Evolutionary conservation across 2,888 invertebrate species (phyloP).

Genomic region (Drosophila nigritarsus): DNA sequence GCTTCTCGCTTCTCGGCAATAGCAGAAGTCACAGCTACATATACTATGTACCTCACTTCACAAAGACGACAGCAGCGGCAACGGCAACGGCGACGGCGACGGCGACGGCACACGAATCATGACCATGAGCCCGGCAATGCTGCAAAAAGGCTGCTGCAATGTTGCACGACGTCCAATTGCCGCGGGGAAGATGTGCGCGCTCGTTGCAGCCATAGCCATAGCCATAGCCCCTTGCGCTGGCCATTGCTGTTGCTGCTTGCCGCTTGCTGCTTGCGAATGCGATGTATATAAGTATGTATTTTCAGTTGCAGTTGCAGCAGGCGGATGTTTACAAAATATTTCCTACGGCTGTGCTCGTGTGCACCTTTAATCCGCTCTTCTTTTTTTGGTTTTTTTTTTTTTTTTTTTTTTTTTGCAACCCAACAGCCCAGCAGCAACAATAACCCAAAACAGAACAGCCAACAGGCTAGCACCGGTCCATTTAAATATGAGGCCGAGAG

Average conservation of each 20-base stretch:
- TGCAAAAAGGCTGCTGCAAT: conserved; percentile 71
- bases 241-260: conserved; percentile 36
- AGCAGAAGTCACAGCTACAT: conserved; percentile 33
- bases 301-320: conserved; percentile 84
- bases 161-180: conserved; percentile 74
- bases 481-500: conserved; percentile 69
- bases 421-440: conserved; percentile 33
- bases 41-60: conserved; percentile 13
- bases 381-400: conserved; percentile 54
- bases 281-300: conserved; percentile 63
- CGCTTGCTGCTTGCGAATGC: conserved; percentile 28
- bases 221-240: conserved; percentile 54
- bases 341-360: conserved; percentile 77
- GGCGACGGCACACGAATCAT: conserved; percentile 63
- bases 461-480: conserved; percentile 64
- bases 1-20: conserved; percentile 35
- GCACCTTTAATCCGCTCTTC: conserved; percentile 82
- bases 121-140: conserved; percentile 58
- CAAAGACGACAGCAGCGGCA: conserved; percentile 18
- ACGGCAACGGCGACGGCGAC: conserved; percentile 14
- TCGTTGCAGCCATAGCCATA: conserved; percentile 56
- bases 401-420: conserved; percentile 60
- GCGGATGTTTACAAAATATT: conserved; percentile 82
- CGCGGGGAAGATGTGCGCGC: conserved; percentile 77
- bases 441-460: conserved; percentile 63